phyloP scores from a whole-genome alignment of 2,888 invertebrate species.

The Cynaeus angustus region DNA sequence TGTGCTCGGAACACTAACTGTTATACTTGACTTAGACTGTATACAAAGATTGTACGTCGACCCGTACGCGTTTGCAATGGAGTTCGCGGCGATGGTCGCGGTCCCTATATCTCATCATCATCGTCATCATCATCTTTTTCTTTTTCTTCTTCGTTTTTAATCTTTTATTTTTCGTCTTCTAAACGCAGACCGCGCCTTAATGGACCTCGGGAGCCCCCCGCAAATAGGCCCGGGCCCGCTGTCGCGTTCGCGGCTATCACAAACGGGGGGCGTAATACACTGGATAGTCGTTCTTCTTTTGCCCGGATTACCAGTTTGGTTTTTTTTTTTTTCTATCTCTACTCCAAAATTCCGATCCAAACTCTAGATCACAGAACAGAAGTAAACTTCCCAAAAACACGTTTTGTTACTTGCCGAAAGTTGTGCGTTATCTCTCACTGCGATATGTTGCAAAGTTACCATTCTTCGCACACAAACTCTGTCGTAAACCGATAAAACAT shows the following conservation, averaged over 20 bases:
- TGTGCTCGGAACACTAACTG: conserved; percentile 62
- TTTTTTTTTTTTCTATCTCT: conserved; percentile 14
- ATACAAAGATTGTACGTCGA: conserved; percentile 56
- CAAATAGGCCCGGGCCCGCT: conserved; percentile 55
- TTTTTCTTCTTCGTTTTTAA: neutral
- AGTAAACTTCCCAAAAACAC: conserved; percentile 13
- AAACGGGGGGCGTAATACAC: conserved; percentile 55
- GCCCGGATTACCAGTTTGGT: conserved; percentile 7
- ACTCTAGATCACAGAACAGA: conserved; percentile 14
- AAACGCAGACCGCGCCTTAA: conserved; percentile 39
- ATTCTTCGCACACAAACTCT: neutral
- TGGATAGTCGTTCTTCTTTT: conserved; percentile 1
- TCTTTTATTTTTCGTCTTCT: neutral
- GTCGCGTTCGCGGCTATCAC: conserved; percentile 60
- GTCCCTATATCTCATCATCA: conserved; percentile 14
- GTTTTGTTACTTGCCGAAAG: neutral
- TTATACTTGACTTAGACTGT: conserved; percentile 58
- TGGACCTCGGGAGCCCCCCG: conserved; percentile 48
- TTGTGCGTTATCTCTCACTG: conserved; percentile 25
- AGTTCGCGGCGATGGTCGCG: conserved; percentile 41
- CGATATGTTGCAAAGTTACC: neutral
- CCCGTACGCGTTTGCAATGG: conserved; percentile 52
- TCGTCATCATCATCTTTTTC: conserved; percentile 6
- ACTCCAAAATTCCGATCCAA: neutral
- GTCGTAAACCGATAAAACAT: neutral